Evolutionary conservation across 2,113 vertebrate genomes (phyloP), one percentile per base, ranked within the genome.

Genomic region (Ptilonorhynchus violaceus): DNA sequence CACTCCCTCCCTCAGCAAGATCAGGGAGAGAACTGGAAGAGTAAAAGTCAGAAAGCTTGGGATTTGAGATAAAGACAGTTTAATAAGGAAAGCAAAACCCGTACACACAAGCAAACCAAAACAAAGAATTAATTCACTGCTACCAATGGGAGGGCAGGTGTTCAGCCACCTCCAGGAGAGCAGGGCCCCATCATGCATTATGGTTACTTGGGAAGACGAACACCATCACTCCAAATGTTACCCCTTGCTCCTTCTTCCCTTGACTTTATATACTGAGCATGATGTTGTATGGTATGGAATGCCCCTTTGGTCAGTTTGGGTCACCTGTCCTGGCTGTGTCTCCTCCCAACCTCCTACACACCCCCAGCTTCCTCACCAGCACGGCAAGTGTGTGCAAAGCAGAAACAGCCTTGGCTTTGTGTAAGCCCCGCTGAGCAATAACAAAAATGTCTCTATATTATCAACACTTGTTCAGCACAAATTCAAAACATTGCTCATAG

Each of bases 71-170:
- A 67, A 82, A 46, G 33, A n/a, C 11, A 4, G 1, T 30, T 30
- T 47, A 39, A 60, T 22, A n/a, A 13, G 23, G 25, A 41, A 75
- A 55, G 13, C 6, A 75, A 76, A 89, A 76, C 14, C 30, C 6
- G 10, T 24, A 46, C 4, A 7, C 6, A 35, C 6, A 27, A 31
- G 13, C 20, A 49, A 82, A 41, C 20, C 13, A 60, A 60, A 75
- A 25, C 6, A 18, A 62, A 17, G n/a, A 53, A 68, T 68, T 60
- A 31, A 41, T 47, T 53, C n/a, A 47, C n/a, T n/a, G n/a, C 17
- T 68, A 4, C 7, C 0, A 0, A 14, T 0, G 0, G 30, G 11
- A 39, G 30, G 21, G 8, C 9, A 68, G 7, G 9, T 41, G 20
- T 35, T 76, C 47, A 68, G 21, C 14, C 24, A 35, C 47, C 14